phyloP scores from a whole-genome alignment of 2,888 invertebrate species.

The Xiphydria camelus region DNA sequence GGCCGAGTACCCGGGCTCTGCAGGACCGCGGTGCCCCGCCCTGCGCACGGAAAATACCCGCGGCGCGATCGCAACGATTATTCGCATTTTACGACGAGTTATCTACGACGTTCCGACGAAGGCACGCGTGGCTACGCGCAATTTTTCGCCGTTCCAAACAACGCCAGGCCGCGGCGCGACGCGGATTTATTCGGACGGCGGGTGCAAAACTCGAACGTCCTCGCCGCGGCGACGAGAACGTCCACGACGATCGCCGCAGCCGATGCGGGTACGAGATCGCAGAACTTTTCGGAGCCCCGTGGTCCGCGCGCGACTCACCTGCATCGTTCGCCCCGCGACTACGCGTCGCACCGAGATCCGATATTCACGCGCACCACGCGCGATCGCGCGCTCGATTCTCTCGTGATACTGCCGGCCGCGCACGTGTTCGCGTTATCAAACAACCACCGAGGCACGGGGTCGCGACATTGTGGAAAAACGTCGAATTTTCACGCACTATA shows the following conservation, averaged over 20 bases:
- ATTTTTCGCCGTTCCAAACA: conserved; percentile 53
- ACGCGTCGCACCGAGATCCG: conserved; percentile 50
- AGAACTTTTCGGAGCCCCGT: conserved; percentile 39
- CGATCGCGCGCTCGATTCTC: conserved; percentile 28
- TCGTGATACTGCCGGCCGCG: conserved; percentile 24
- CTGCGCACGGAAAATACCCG: conserved; percentile 32
- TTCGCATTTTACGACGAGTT: conserved; percentile 34
- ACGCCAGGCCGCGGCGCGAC: too few species aligned
- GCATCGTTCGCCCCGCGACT: conserved; percentile 54
- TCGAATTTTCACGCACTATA: conserved; percentile 52
- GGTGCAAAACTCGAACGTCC: too few species aligned
- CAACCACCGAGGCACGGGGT: conserved; percentile 29
- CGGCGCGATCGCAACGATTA: conserved; percentile 28
- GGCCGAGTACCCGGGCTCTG: conserved; percentile 36
- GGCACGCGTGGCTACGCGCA: conserved; percentile 39
- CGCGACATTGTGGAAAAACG: conserved; percentile 47
- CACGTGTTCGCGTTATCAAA: conserved; percentile 35
- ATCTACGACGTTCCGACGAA: conserved; percentile 29
- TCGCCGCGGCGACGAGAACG: conserved; percentile 9
- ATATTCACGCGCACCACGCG: conserved; percentile 28
- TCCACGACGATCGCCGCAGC: conserved; percentile 13
- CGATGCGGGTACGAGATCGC: conserved; percentile 25
- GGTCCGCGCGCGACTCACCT: conserved; percentile 58
- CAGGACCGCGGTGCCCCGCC: conserved; percentile 44
- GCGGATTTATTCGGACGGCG: too few species aligned